A percentile compares a stretch with the other conserved stretches of the same genome.
phyloP scores from a whole-genome alignment of 2,888 invertebrate species.

The Xestia rhomboidea region DNA sequence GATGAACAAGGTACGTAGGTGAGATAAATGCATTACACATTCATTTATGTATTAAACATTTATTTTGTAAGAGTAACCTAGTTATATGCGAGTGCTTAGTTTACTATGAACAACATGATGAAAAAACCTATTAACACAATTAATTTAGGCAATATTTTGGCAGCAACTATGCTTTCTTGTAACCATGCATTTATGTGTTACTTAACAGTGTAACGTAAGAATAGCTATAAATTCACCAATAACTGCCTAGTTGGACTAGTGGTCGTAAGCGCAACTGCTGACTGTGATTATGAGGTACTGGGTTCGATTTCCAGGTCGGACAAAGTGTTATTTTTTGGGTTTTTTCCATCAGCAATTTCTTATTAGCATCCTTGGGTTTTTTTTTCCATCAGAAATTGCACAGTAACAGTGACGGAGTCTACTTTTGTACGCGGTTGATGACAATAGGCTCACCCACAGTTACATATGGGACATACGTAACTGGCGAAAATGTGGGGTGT shows the following conservation, averaged over 20 bases:
- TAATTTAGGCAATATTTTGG: constrained; percentile 35
- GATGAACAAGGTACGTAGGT: constrained; percentile 75
- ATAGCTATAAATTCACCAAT: not conserved
- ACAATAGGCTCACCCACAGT: not conserved
- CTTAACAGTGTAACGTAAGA: not conserved
- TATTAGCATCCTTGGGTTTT: not conserved
- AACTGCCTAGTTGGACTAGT: not conserved
- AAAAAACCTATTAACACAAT: constrained; percentile 45
- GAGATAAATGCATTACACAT: constrained; percentile 16
- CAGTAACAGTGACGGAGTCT: not conserved
- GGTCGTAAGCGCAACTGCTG: not conserved
- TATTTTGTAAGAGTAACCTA: constrained; percentile 52
- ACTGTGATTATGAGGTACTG: not conserved
- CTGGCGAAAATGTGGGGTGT: not conserved
- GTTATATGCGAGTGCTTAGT: constrained; percentile 26
- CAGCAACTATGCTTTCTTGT: not conserved
- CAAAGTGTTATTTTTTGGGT: not conserved
- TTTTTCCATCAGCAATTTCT: not conserved
- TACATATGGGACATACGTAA: not conserved
- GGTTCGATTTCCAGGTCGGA: not conserved
- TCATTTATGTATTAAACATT: constrained; percentile 35
- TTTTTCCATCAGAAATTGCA: not conserved
- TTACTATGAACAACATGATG: constrained; percentile 24
- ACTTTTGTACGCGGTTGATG: not conserved
- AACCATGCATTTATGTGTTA: constrained; percentile 18